Conservation (phyloP, 2,888 invertebrate species). For the Cheilosia vulpina region DNA sequence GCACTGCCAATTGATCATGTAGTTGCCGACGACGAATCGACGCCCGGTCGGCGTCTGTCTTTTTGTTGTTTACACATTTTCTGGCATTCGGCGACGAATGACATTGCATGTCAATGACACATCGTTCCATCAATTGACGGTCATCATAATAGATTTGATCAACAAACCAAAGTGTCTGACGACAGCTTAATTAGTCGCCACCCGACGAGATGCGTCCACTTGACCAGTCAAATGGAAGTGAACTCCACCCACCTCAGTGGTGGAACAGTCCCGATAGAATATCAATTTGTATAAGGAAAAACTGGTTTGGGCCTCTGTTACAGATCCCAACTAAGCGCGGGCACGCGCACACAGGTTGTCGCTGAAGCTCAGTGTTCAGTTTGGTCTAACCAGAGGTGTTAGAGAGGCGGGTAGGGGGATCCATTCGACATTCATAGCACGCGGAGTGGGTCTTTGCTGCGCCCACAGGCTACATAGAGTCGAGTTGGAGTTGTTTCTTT, state of each 20-base stretch:
- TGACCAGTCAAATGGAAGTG: conserved; percentile 44
- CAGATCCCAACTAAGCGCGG: neutral
- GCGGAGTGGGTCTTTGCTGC: neutral
- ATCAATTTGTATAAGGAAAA: neutral
- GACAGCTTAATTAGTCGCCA: conserved; percentile 66
- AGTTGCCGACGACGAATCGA: neutral
- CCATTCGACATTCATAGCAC: neutral
- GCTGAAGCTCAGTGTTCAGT: too few species aligned
- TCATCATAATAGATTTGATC: conserved; percentile 66
- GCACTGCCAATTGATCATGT: conserved; percentile 35
- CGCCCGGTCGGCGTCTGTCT: neutral
- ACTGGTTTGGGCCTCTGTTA: neutral
- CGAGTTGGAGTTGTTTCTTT: neutral
- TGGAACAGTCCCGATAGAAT: neutral
- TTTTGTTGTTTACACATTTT: neutral
- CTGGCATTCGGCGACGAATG: neutral
- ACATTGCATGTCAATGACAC: conserved; percentile 51
- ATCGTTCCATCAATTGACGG: conserved; percentile 29
- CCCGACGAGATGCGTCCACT: conserved; percentile 23
- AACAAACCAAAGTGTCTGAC: conserved; percentile 64
- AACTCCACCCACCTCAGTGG: conserved; percentile 49
- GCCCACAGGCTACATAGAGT: too few species aligned
- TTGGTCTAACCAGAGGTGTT: too few species aligned
- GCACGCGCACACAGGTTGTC: too few species aligned
- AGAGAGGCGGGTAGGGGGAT: neutral